Evolutionary conservation across 2,113 vertebrate species (phyloP).

Genomic region (Dolichallabes microphthalmus): DNA sequence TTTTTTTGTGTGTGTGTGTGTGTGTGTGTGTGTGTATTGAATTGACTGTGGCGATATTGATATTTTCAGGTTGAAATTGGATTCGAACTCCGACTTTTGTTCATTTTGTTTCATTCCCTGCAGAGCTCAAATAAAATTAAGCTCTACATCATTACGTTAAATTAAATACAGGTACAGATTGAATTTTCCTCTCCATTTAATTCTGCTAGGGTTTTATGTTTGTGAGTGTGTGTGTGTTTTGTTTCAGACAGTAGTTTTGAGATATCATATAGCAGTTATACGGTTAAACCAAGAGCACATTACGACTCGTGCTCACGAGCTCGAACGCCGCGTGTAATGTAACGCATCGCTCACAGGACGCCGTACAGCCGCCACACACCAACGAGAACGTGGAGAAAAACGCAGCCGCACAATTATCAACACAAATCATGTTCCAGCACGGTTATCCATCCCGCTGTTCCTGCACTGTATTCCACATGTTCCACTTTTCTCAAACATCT

Average conservation of each 20-base stretch:
- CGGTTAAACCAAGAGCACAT: neutral
- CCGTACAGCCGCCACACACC: neutral
- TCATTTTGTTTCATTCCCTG: neutral
- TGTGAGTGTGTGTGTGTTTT: neutral
- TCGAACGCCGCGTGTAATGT: neutral
- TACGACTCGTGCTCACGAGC: neutral
- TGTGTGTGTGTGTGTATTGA: neutral
- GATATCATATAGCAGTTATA: neutral
- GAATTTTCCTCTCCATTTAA: constrained; percentile 17
- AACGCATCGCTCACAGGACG: neutral
- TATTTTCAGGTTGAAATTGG: constrained; percentile 24
- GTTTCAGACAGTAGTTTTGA: neutral
- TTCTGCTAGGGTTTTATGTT: neutral
- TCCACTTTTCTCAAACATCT: neutral
- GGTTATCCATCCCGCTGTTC: neutral
- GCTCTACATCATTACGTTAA: constrained; percentile 4
- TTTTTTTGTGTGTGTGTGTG: neutral
- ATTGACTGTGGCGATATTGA: neutral
- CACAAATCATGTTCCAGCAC: neutral
- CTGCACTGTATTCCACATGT: too few species aligned
- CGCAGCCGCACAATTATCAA: neutral
- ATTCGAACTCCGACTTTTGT: constrained; percentile 14
- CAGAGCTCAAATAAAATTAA: constrained; percentile 15
- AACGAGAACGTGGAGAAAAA: neutral
- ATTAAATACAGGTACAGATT: constrained; percentile 28